Evolutionary conservation across 2,797 vertebrate genomes (phyloP), one percentile per base, ranked within the genome.

Genomic region (Tapirus indicus): DNA sequence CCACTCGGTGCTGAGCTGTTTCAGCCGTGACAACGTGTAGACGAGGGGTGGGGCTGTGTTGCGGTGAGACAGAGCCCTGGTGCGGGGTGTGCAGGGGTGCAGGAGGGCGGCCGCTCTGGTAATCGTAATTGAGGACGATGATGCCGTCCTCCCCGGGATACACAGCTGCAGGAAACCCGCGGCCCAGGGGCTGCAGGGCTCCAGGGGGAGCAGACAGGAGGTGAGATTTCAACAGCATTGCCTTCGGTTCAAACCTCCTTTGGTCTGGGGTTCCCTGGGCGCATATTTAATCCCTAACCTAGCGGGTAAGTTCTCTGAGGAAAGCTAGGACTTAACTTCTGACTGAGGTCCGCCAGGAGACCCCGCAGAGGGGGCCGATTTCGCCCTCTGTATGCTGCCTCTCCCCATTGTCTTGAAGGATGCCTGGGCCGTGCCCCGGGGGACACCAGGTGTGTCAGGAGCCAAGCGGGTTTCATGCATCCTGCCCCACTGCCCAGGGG

Each of bases 51-150:
- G 35, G 41, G 20, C 29, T 10, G 2, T 18, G n/a, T 21, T 47
- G 16, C 27, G 16, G 56, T 47, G 49, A 52, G 49, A 16, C 49
- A 52, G 49, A 18, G 47, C 21, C 1, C 68, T 74, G 44, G 29
- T 8, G 4, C 7, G 6, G 27, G 12, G 49, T 60, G 27, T 0
- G 2, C 29, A 75, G 8, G 13, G 79, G 7, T 17, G 12, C 66
- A 14, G 29, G 6, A 78, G 75, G 35, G 16, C 41, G 41, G 75
- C 80, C 41, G 68, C 47, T 27, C 1, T 21, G 16, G 8, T 0
- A 2, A 4, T 16, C 18, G 0, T 17, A 17, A 20, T 1, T 2
- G 12, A 21, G 11, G 9, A 21, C 1, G 14, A 2, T 6, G 29
- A 5, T 3, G 16, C 25, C 2, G 3, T 52, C 41, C 18, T 60